Evolutionary conservation across 2,113 vertebrate genomes (phyloP).

Genomic region (Equus przewalskii): DNA sequence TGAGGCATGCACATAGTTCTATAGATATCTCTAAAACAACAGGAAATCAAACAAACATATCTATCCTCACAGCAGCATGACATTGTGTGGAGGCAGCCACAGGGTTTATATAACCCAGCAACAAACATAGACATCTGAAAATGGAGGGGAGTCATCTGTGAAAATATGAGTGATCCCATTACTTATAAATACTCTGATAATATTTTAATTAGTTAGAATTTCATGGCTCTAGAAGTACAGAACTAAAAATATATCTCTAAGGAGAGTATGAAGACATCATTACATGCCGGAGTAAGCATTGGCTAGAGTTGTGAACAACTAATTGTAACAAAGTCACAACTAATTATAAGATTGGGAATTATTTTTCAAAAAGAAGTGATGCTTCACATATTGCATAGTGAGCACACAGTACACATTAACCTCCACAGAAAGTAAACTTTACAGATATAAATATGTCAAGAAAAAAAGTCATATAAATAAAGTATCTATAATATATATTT

Average conservation of each 20-base stretch:
- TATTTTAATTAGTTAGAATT: conserved; percentile 74
- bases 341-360: conserved; percentile 1
- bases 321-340: not conserved
- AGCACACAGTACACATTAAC: not conserved
- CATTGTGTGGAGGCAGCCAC: conserved; percentile 49
- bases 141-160: conserved; percentile 76
- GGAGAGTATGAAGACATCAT: conserved; percentile 58
- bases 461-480: not conserved
- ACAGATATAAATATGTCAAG: not conserved
- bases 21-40: not conserved
- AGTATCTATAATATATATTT: not conserved
- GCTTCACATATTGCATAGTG: not conserved
- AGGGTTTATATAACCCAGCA: conserved; percentile 18
- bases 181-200: conserved; percentile 71
- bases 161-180: conserved; percentile 65
- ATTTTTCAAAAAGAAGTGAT: not conserved
- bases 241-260: conserved; percentile 66
- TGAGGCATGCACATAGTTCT: not conserved
- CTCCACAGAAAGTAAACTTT: not conserved
- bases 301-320: not conserved
- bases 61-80: not conserved
- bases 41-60: not conserved
- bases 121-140: conserved; percentile 77
- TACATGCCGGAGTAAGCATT: conserved; percentile 46
- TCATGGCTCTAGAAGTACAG: conserved; percentile 70